Evolutionary conservation across 2,888 invertebrate genomes (phyloP), one percentile per base, ranked within the genome.

Genomic region (Leucoma salicis): DNA sequence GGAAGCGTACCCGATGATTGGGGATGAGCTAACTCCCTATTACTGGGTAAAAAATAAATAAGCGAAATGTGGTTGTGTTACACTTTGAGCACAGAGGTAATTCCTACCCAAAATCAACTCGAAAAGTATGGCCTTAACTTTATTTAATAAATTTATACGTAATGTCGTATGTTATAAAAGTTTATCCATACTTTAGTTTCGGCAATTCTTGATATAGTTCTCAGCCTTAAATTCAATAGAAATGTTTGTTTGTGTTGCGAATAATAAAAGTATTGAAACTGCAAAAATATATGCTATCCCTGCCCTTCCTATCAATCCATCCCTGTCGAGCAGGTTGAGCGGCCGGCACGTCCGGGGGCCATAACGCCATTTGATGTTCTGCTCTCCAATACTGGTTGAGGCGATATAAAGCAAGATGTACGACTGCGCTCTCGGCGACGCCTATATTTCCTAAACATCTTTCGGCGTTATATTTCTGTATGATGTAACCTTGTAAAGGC

Each of bases 391-490:
- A 80, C 90, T 85, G 79, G 85, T 69, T 42, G 81, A 78, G 85
- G 58, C 82, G 81, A 76, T 84, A 84, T 85, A 81, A 79, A 78
- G 70, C 78, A 79, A 87, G 87, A 86, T 83, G 84, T 85, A 88
- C 89, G 87, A 67, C 88, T 88, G 87, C 85, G 89, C 86, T 84
- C 78, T 81, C 81, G 85, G 87, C 74, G 83, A 82, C 89, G 88
- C 86, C 89, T 89, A 87, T 88, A 86, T 86, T 86, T 79, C 78
- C 84, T 87, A 86, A 89, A 88, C 89, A 88, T 87, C 87, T 88
- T 85, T 87, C 56, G 82, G 74, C 66, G 71, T 80, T 85, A 86
- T 83, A 82, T 71, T 79, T 71, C 74, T 62, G 75, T 59, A 67
- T 74, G 82, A 56, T 63, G 78, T 87, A 76, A 74, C 81, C 78